Base-by-base conservation (phyloP, 2,797 vertebrate species). In the Eulemur rubriventer region DNA sequence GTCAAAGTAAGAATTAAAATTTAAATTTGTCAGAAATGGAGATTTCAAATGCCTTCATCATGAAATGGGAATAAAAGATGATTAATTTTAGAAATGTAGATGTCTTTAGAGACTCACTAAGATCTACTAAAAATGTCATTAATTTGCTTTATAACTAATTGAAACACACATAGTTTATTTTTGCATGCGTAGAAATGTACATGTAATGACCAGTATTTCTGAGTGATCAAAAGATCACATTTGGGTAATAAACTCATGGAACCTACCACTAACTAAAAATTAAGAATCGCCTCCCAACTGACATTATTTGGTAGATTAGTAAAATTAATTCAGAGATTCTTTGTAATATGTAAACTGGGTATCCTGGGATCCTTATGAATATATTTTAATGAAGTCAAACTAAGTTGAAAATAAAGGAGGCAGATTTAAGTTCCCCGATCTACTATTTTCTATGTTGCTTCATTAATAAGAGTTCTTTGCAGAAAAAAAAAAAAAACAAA, bases 1-100 rank as follows among this genome's bases (percentile, higher is more conserved):
- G 80, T 94, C 92, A 85, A 96, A 92, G 81, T 0, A n/a, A 93
- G 10, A 81, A 86, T 97, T 96, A 84, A 86, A 97, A 95, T 63
- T 88, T 84, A 67, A 63, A 20, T 76, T 97, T 97, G 38, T 83
- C 73, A 88, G 87, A 94, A 96, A 92, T 92, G 48, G 38, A 92
- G 43, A 91, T 91, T 95, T 59, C 75, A 95, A 73, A 87, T 96
- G 38, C 75, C 61, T 91, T 83, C 6, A 4, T 95, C 41, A 63
- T 93, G 41, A 94, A 97, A 89, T 86, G 30, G 24, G 65, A 89
- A 59, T 89, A 90, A 92, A 97, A 55, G 4, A 30, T 65, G 10
- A 79, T 91, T 93, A 70, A 91, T 76, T 83, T 46, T 88, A 89
- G 35, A 26, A 89, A 73, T 59, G 6, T 80, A 7, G 30, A 50